Conservation (phyloP, 1,140 invertebrate species). For the Drosophila pseudoobscura region DNA sequence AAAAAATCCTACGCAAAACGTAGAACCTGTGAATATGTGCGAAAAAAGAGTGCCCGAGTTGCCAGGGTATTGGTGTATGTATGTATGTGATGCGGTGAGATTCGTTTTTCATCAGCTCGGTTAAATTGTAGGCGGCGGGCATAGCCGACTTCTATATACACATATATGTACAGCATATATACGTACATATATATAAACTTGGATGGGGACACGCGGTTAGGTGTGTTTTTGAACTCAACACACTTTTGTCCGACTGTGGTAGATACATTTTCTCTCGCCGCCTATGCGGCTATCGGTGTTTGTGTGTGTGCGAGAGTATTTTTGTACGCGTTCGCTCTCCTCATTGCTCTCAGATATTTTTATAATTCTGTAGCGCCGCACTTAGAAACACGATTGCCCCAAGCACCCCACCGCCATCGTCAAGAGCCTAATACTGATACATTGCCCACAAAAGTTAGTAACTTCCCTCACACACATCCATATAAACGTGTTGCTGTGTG, state of each 20-base stretch:
- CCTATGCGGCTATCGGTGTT: not conserved
- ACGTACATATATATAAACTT: slow-evolving; percentile 28
- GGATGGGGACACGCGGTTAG: slow-evolving; percentile 59
- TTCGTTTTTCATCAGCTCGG: slow-evolving; percentile 64
- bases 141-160: slow-evolving; percentile 61
- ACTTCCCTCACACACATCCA: slow-evolving; percentile 24
- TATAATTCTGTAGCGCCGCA: slow-evolving; percentile 55
- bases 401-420: slow-evolving; percentile 13
- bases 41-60: slow-evolving; percentile 47
- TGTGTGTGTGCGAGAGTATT: slow-evolving; percentile 6
- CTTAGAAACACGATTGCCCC: slow-evolving; percentile 46
- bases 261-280: slow-evolving; percentile 47
- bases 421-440: slow-evolving; percentile 23
- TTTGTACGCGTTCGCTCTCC: slow-evolving; percentile 1
- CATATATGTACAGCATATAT: slow-evolving; percentile 4
- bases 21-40: slow-evolving; percentile 77
- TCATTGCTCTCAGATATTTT: slow-evolving; percentile 45
- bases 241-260: slow-evolving; percentile 52
- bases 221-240: slow-evolving; percentile 54
- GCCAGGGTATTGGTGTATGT: slow-evolving; percentile 45
- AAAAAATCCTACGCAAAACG: slow-evolving; percentile 78
- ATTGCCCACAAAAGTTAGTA: slow-evolving; percentile 40
- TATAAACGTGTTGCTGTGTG: slow-evolving; percentile 11
- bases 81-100: slow-evolving; percentile 63
- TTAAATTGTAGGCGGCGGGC: slow-evolving; percentile 73